Conservation (phyloP, 2,888 invertebrate species). For the Mimas tiliae region DNA sequence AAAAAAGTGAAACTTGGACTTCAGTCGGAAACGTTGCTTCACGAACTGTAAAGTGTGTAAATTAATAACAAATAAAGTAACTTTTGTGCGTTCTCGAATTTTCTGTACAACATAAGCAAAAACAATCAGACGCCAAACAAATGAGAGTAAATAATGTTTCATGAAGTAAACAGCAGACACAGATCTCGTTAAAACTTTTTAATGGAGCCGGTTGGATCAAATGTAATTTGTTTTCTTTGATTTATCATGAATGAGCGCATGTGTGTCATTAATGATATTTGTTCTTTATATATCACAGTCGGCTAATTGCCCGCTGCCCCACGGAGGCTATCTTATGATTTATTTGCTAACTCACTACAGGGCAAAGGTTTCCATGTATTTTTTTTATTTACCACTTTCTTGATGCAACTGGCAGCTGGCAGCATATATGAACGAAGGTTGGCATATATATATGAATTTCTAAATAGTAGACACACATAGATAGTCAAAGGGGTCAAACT, state of each 20-base stretch:
- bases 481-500: no score
- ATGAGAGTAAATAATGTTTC: conserved; percentile 27
- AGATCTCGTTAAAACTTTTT: conserved; percentile 27
- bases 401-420: no score
- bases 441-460: no score
- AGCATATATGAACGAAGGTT: no score
- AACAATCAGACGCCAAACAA: conserved; percentile 25
- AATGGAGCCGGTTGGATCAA: not conserved
- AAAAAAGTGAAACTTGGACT: conserved; percentile 17
- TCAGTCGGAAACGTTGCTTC: conserved; percentile 12
- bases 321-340: no score
- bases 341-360: no score
- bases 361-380: no score
- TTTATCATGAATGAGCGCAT: not conserved
- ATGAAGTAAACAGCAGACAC: conserved; percentile 24
- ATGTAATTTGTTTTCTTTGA: conserved; percentile 20
- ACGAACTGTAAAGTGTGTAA: conserved; percentile 20
- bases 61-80: conserved; percentile 27
- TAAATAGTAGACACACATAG: no score
- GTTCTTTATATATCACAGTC: no score
- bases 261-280: not conserved
- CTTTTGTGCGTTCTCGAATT: conserved; percentile 11
- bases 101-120: conserved; percentile 27
- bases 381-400: no score
- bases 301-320: no score